These are phyloP conservation scores for Gallinago solitaria DNA, from an alignment of 2,797 vertebrate species.

Conservation along the genomic window DNA sequence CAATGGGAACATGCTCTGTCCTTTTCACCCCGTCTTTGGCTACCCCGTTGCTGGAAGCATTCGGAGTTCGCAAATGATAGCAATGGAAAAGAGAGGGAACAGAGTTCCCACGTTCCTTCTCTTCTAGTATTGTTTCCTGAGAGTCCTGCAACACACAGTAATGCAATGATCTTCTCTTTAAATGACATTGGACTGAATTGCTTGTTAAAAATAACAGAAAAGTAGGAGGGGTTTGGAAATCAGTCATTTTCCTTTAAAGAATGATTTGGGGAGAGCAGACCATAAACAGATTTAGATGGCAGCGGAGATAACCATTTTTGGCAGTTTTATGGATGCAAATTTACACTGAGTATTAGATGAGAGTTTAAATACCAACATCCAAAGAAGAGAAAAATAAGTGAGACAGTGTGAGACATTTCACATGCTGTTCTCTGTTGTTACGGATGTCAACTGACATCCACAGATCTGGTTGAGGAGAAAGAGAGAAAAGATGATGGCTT, in stretches of 20 bases:
- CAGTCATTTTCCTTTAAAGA: slow-evolving; percentile 44
- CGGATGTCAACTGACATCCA: not conserved
- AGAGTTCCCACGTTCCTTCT: slow-evolving; percentile 46
- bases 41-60: not conserved
- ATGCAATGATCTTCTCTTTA: slow-evolving; percentile 22
- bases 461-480: not conserved
- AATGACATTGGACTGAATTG: not conserved
- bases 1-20: slow-evolving; percentile 16
- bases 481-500: not conserved
- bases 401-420: not conserved
- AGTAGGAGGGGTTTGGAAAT: slow-evolving; percentile 37
- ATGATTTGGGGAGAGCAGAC: slow-evolving; percentile 1
- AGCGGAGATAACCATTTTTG: slow-evolving; percentile 61
- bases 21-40: slow-evolving; percentile 35
- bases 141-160: not conserved
- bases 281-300: slow-evolving; percentile 51
- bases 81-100: slow-evolving; percentile 28
- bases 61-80: not conserved
- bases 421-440: not conserved
- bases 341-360: not conserved
- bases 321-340: slow-evolving; percentile 38
- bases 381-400: slow-evolving; percentile 35
- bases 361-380: not conserved
- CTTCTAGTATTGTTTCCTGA: slow-evolving; percentile 45
- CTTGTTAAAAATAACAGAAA: slow-evolving; percentile 58